These are phyloP conservation scores for Thripadectes ignobilis DNA, from an alignment of 2,797 vertebrate genomes.

Conservation along the genomic window DNA sequence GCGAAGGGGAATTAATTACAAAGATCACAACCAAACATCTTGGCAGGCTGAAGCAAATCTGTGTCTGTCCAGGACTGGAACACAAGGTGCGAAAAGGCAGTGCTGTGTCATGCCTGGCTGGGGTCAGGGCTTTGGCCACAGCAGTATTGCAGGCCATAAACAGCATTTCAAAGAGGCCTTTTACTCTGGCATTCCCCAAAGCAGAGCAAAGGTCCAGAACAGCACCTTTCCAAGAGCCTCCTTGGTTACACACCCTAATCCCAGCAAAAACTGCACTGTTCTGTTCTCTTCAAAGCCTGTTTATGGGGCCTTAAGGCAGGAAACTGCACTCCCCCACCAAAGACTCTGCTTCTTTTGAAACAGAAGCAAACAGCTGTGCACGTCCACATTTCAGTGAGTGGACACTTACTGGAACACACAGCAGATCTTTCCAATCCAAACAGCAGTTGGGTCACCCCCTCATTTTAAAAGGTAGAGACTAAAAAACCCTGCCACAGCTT, in stretches of 20 bases:
- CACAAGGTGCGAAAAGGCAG: neutral
- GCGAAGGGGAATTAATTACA: constrained; percentile 34
- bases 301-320: neutral
- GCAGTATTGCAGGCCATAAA: constrained; percentile 15
- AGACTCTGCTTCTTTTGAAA: neutral
- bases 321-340: neutral
- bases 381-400: neutral
- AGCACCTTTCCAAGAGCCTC: neutral
- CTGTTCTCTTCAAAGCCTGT: neutral
- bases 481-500: neutral
- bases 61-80: neutral
- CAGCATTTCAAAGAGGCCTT: constrained; percentile 32
- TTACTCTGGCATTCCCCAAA: neutral
- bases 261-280: neutral
- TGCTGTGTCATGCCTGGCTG: neutral
- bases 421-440: neutral
- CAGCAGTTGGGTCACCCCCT: neutral
- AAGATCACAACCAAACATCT: constrained; percentile 7
- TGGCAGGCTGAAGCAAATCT: neutral
- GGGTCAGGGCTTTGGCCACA: neutral
- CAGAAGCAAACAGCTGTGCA: neutral
- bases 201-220: neutral
- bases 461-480: neutral
- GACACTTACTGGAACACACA: neutral
- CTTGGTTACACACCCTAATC: neutral